These are phyloP conservation scores for Spilosoma lubricipeda DNA, from an alignment of 2,888 invertebrate species.

Conservation along the genomic window DNA sequence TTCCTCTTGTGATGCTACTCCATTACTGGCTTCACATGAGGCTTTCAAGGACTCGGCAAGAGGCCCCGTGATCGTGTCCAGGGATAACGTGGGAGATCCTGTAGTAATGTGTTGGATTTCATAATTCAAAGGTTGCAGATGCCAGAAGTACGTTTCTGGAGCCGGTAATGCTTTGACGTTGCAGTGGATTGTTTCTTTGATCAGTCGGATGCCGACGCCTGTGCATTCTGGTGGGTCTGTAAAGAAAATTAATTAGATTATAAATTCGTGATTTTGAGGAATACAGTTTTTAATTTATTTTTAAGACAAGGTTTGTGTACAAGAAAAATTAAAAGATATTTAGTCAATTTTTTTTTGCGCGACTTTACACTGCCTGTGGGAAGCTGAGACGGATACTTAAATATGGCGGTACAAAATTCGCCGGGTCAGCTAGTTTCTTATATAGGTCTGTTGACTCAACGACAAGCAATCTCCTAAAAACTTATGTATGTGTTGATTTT, in stretches of 20 bases:
- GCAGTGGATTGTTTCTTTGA: slow-evolving; percentile 75
- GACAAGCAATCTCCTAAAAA: too few species aligned
- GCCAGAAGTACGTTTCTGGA: slow-evolving; percentile 81
- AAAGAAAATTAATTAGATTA: slow-evolving; percentile 25
- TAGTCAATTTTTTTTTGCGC: too few species aligned
- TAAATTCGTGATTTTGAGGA: too few species aligned
- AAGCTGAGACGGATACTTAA: too few species aligned
- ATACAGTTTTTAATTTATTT: too few species aligned
- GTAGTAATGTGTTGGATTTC: slow-evolving; percentile 77
- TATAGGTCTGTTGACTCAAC: too few species aligned
- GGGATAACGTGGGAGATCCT: slow-evolving; percentile 71
- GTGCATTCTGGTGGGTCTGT: slow-evolving; percentile 80
- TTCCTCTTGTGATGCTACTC: slow-evolving; percentile 74
- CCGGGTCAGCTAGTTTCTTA: too few species aligned
- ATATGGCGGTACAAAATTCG: too few species aligned
- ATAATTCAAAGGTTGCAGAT: slow-evolving; percentile 71
- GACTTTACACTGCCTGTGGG: too few species aligned
- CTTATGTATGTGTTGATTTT: too few species aligned
- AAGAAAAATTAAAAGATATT: too few species aligned
- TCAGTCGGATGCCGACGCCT: slow-evolving; percentile 68
- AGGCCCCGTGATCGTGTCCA: slow-evolving; percentile 76
- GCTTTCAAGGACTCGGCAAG: slow-evolving; percentile 68
- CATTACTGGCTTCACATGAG: slow-evolving; percentile 78
- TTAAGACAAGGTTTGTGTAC: too few species aligned
- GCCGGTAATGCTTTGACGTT: slow-evolving; percentile 71